A percentile compares a stretch with the other conserved stretches of the same genome.
Evolutionary conservation across 2,797 vertebrate species (phyloP).

Genomic region (Sebastes cheni): DNA sequence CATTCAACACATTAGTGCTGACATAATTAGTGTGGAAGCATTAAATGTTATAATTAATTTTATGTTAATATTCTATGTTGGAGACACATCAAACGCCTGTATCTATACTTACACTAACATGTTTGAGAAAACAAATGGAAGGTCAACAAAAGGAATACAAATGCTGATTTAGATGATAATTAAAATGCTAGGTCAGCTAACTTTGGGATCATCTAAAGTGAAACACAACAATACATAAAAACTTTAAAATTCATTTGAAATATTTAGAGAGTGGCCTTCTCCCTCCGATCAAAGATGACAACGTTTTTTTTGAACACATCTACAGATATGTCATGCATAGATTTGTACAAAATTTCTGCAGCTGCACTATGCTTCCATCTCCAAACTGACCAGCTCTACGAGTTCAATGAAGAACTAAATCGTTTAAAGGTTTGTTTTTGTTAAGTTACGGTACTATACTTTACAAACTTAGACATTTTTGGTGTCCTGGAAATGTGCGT

Average conservation of each 20-base stretch:
- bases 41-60: slow-evolving; percentile 47
- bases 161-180: not conserved
- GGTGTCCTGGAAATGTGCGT: slow-evolving; percentile 53
- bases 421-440: slow-evolving; percentile 57
- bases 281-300: slow-evolving; percentile 32
- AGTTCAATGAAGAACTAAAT: slow-evolving; percentile 3
- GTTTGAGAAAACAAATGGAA: not conserved
- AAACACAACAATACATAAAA: slow-evolving; percentile 20
- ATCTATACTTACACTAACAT: slow-evolving; percentile 35
- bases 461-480: slow-evolving; percentile 55
- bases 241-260: slow-evolving; percentile 12
- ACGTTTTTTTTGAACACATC: slow-evolving; percentile 22
- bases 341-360: slow-evolving; percentile 70
- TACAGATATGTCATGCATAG: slow-evolving; percentile 80
- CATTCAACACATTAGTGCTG: slow-evolving; percentile 71
- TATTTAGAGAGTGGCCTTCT: slow-evolving; percentile 26
- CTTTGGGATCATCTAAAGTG: slow-evolving; percentile 45
- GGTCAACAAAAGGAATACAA: slow-evolving; percentile 16
- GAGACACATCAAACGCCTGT: slow-evolving; percentile 44
- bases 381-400: not conserved
- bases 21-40: slow-evolving; percentile 73
- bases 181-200: not conserved
- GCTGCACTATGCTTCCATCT: slow-evolving; percentile 63
- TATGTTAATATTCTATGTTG: slow-evolving; percentile 21
- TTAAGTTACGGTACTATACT: not conserved